A percentile compares a stretch with the other conserved stretches of the same genome.
These are phyloP conservation scores for Lycopodina hypogea DNA, from an alignment of 37 sponge, comb jelly and placozoan species.

Conservation along the genomic window DNA sequence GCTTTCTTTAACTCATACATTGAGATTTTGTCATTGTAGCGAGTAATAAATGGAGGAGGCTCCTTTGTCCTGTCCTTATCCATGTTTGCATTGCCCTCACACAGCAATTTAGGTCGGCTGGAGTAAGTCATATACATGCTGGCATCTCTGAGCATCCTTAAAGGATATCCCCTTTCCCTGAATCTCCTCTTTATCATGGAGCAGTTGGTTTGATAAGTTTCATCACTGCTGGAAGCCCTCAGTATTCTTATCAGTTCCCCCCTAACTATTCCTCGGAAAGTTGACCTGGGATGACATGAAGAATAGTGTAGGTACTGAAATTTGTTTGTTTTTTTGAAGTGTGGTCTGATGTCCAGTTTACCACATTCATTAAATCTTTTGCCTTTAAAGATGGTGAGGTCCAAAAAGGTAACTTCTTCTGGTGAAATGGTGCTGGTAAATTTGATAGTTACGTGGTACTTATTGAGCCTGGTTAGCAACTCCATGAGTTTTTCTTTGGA, in stretches of 20 bases:
- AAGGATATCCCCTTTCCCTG: not conserved
- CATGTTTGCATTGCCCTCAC: too few relatives aligned
- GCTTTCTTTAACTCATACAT: not conserved
- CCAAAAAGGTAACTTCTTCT: not conserved
- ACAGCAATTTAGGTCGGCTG: not conserved
- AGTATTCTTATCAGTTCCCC: not conserved
- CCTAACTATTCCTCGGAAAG: not conserved
- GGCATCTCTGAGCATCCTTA: not conserved
- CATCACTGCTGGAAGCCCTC: not conserved
- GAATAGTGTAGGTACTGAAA: not conserved
- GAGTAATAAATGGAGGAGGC: not conserved
- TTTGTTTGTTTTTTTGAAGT: not conserved
- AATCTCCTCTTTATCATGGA: not conserved
- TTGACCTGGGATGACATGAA: not conserved
- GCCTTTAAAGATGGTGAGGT: not conserved
- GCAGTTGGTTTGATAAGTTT: not conserved
- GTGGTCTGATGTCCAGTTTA: not conserved
- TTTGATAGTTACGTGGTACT: too few relatives aligned
- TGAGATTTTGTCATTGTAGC: not conserved
- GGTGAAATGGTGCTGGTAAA: not conserved
- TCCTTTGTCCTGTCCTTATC: not conserved
- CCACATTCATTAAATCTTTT: not conserved
- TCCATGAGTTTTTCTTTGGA: not conserved
- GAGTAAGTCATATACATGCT: not conserved
- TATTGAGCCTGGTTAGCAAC: not conserved